Percentiles rank a stretch among this genome's conserved stretches.
These are phyloP conservation scores for Ceratotherium simum DNA, from an alignment of 2,113 vertebrate genomes.

Conservation along the genomic window DNA sequence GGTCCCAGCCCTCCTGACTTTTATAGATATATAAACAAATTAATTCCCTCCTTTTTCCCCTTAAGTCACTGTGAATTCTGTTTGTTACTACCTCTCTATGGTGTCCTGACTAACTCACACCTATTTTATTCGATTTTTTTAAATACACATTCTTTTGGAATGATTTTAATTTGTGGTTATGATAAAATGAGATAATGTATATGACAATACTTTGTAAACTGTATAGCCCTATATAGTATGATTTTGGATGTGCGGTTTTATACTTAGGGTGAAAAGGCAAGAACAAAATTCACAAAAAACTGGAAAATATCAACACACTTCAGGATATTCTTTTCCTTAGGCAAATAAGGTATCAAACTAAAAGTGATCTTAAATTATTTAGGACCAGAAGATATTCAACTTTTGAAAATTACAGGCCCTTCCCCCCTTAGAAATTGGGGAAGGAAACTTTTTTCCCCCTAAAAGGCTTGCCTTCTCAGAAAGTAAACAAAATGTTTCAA, in stretches of 20 bases:
- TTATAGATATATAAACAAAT: conserved; percentile 30
- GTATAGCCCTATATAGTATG: neutral
- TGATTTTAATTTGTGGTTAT: neutral
- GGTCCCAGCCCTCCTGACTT: neutral
- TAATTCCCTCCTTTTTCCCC: neutral
- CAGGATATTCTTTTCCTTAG: conserved; percentile 9
- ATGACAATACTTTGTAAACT: neutral
- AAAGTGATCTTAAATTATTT: conserved; percentile 20
- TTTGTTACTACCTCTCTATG: neutral
- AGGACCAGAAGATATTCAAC: conserved; percentile 17
- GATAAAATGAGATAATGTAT: neutral
- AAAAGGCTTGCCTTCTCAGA: conserved; percentile 25
- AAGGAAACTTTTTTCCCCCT: neutral
- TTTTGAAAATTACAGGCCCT: conserved; percentile 22
- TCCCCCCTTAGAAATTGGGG: neutral
- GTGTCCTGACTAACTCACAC: neutral
- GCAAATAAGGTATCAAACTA: conserved; percentile 22
- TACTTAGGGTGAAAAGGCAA: neutral
- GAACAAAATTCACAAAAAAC: conserved; percentile 17
- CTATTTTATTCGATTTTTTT: neutral
- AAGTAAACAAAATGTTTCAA: neutral
- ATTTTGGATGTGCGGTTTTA: conserved; percentile 12
- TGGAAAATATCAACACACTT: neutral
- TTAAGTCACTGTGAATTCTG: neutral
- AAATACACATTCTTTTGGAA: conserved; percentile 5